phyloP scores from a whole-genome alignment of 92 coral and sea anemone genomes.

The Phenganax subtilis region DNA sequence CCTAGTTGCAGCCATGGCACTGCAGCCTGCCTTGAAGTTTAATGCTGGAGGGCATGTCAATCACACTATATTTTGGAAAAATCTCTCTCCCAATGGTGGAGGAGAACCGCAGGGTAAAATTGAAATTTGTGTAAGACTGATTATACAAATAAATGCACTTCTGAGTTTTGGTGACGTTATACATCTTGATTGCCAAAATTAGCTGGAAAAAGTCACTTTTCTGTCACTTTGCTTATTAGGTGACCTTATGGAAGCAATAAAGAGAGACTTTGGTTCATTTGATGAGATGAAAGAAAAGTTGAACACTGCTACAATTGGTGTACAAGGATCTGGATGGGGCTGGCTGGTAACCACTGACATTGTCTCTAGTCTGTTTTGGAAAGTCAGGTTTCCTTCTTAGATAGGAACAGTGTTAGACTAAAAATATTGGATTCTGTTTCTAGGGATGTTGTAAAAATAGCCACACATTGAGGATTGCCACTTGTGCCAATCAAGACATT shows the following conservation, averaged over 20 bases:
- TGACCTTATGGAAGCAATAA: slow-evolving; percentile 87
- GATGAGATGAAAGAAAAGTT: slow-evolving; percentile 77
- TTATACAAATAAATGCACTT: background rate
- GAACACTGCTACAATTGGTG: slow-evolving; percentile 73
- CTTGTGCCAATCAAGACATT: slow-evolving; percentile 91
- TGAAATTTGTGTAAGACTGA: background rate
- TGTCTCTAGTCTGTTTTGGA: no score
- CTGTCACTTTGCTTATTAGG: slow-evolving; percentile 40
- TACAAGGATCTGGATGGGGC: slow-evolving; percentile 98
- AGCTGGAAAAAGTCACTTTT: no score
- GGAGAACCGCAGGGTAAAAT: slow-evolving; percentile 88
- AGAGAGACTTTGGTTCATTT: slow-evolving; percentile 90
- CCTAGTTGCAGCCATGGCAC: slow-evolving; percentile 60
- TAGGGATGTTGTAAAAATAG: slow-evolving; percentile 88
- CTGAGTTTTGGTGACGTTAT: background rate
- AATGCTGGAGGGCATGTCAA: slow-evolving; percentile 95
- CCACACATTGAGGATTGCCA: slow-evolving; percentile 69
- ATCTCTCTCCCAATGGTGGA: slow-evolving; percentile 82
- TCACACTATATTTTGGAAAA: slow-evolving; percentile 92
- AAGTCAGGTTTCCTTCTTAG: no score
- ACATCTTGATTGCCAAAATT: no score
- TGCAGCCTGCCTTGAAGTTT: slow-evolving; percentile 87
- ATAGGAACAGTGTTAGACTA: background rate
- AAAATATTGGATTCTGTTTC: background rate
- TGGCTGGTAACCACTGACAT: slow-evolving; percentile 63